Evolutionary conservation across 2,797 vertebrate genomes (phyloP), one percentile per base, ranked within the genome.

Genomic region (Cygnus olor): DNA sequence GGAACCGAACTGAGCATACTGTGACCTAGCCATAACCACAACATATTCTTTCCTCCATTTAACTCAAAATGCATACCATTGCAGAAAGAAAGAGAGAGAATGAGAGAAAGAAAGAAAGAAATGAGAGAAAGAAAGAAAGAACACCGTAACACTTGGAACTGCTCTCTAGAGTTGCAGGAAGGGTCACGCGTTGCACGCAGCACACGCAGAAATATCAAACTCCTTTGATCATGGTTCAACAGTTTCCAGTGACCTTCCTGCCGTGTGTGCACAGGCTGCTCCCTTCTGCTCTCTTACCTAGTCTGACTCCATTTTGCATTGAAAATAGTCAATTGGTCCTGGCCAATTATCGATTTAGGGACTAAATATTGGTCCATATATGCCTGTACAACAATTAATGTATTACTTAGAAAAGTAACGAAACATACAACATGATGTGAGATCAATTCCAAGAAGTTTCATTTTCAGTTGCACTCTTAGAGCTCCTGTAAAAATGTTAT

Each of bases 201-300:
- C 40, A 34, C 76, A 51, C 42, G 60, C 0, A 73, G 21, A 93
- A 88, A 73, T 44, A 66, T 5, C 56, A n/a, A 74, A 6, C 30
- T 66, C 63, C 77, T 95, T 93, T 93, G 80, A 79, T 88, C 13
- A 0, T 57, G 36, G 64, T 89, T 91, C 92, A 94, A 21, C 45
- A 63, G 42, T 79, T 90, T 64, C 51, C 85, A 91, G 0, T 90
- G 88, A 68, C 88, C 71, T 94, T 89, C 60, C 68, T 90, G 85
- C 89, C 76, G 60, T 24, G 63, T 44, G 1, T 40, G n/a, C 42
- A 30, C 54, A 79, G 68, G 49, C 65, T 85, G 80, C 72, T 77
- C 68, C 74, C 47, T 57, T 40, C 68, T 87, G 68, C 61, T 68
- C 81, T 94, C 74, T 64, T 24, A 2, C 71, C 74, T n/a, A 14